Percentiles rank a stretch among this genome's conserved stretches.
phyloP scores from a whole-genome alignment of 2,888 invertebrate species.

The Callosobruchus maculatus region DNA sequence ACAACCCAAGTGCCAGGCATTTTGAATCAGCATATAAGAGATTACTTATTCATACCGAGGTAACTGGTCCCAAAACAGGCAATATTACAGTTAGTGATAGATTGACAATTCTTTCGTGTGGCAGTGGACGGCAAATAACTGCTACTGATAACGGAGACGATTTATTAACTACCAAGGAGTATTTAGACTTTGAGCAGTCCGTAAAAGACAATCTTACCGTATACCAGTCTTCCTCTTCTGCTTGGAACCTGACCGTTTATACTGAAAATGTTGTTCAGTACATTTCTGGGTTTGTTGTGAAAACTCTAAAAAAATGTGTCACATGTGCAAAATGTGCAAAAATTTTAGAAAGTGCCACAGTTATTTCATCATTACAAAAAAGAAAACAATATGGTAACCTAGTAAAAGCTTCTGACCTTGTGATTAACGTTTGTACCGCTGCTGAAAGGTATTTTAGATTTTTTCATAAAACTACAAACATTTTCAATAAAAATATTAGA shows the following conservation, averaged over 20 bases:
- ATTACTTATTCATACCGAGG: slow-evolving; percentile 9
- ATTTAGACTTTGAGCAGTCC: not conserved
- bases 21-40: slow-evolving; percentile 12
- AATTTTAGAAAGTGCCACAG: slow-evolving; percentile 8
- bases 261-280: slow-evolving; percentile 11
- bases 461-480: slow-evolving; percentile 2
- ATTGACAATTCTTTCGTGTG: slow-evolving; percentile 8
- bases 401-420: slow-evolving; percentile 7
- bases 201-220: not conserved
- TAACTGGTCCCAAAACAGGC: slow-evolving; percentile 6
- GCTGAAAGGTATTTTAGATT: too few species aligned
- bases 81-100: slow-evolving; percentile 10
- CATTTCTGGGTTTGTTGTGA: slow-evolving; percentile 18
- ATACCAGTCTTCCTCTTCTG: not conserved
- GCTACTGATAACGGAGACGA: not conserved
- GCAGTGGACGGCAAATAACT: not conserved
- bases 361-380: slow-evolving; percentile 10
- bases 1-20: too few species aligned
- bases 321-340: slow-evolving; percentile 8
- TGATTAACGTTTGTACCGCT: slow-evolving; percentile 8
- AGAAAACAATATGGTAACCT: slow-evolving; percentile 15
- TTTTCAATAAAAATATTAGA: slow-evolving; percentile 8
- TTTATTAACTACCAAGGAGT: not conserved
- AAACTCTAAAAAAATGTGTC: slow-evolving; percentile 12
- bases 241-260: slow-evolving; percentile 14